These are phyloP conservation scores for Catharus fuscescens DNA, from an alignment of 2,113 vertebrate species.

Conservation along the genomic window DNA sequence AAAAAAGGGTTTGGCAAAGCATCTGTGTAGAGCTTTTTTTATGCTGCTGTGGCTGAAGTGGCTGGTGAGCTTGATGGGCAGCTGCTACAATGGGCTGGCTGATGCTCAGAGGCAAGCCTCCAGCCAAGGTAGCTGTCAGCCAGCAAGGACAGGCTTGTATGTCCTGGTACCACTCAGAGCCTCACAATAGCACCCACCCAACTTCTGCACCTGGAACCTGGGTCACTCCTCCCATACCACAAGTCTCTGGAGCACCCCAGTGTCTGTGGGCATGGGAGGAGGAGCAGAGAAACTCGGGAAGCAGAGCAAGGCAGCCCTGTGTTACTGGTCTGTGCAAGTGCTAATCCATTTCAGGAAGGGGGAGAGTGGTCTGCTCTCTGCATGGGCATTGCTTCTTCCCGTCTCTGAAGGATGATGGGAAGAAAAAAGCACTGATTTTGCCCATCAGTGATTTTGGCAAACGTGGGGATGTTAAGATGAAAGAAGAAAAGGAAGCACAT, in stretches of 20 bases:
- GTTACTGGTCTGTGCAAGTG: accelerated
- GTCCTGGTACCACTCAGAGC: not conserved
- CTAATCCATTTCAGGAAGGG: not conserved
- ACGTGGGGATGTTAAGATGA: not conserved
- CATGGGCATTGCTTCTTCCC: accelerated
- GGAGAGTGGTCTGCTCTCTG: not conserved
- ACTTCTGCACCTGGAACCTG: not conserved
- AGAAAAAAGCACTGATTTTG: not conserved
- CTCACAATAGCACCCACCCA: accelerated
- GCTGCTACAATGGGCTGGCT: not conserved
- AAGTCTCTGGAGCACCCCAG: not conserved
- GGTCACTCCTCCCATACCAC: accelerated
- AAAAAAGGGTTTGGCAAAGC: not conserved
- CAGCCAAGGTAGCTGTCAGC: not conserved
- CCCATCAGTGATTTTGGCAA: not conserved
- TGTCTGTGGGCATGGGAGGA: not conserved
- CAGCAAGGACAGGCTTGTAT: accelerated
- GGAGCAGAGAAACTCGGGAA: not conserved
- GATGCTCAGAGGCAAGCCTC: not conserved
- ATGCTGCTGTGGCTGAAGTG: not conserved
- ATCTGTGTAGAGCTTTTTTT: not conserved
- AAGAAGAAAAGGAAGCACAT: not conserved
- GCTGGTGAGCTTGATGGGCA: not conserved
- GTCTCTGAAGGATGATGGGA: not conserved
- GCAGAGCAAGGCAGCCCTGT: not conserved